Evolutionary conservation across 2,797 vertebrate species (phyloP).

Genomic region (Emys orbicularis): DNA sequence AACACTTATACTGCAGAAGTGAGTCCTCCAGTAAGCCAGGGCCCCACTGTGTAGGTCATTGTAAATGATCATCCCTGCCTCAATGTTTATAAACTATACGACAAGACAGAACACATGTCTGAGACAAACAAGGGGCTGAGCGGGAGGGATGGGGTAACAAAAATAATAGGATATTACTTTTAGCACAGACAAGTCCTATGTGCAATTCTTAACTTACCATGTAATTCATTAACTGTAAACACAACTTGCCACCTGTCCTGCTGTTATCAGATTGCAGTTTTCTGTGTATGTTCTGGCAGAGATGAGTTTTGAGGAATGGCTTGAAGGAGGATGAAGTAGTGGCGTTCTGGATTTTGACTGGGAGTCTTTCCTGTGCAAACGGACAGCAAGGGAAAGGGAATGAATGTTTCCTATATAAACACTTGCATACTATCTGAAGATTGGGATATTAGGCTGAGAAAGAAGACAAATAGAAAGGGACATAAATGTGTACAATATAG

Average conservation of each 20-base stretch:
- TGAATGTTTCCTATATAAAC: not conserved
- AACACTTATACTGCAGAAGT: not conserved
- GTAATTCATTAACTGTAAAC: not conserved
- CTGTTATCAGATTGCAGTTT: not conserved
- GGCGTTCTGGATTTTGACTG: not conserved
- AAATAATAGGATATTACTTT: not conserved
- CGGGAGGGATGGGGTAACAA: not conserved
- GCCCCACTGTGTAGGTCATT: not conserved
- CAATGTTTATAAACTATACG: slow-evolving; percentile 18
- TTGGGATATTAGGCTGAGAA: not conserved
- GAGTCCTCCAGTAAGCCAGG: not conserved
- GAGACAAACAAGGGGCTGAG: not conserved
- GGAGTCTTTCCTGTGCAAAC: not conserved
- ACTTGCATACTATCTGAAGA: not conserved
- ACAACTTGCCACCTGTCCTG: not conserved
- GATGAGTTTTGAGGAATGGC: not conserved
- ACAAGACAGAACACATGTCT: not conserved
- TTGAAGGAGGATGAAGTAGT: not conserved
- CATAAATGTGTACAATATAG: not conserved
- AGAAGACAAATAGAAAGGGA: not conserved
- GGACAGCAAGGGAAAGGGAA: not conserved
- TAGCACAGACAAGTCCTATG: slow-evolving; percentile 7
- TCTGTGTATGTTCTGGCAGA: not conserved
- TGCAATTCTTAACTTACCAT: not conserved
- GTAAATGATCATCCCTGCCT: not conserved